Evolutionary conservation across 1,140 invertebrate species (phyloP).

Genomic region (Hylaeus volcanicus): DNA sequence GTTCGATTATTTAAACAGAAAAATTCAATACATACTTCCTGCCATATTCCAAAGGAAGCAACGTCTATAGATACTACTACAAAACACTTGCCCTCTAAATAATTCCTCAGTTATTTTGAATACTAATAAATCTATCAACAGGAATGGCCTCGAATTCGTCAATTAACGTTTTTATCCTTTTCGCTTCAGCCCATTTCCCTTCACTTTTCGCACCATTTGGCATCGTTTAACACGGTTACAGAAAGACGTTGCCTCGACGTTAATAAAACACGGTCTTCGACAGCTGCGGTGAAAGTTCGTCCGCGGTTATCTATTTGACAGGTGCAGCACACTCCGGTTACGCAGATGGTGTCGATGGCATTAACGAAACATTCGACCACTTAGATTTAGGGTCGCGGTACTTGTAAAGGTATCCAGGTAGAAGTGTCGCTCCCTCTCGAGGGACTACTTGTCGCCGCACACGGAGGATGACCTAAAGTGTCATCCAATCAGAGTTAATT

Average conservation of each 20-base stretch:
- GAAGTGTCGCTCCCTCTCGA: conserved; percentile 5
- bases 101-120: no score
- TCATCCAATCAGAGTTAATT: conserved; percentile 32
- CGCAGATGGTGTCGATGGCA: conserved; percentile 1
- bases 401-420: not conserved
- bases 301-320: not conserved
- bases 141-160: no score
- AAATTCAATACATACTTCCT: no score
- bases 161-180: no score
- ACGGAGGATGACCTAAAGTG: conserved; percentile 7
- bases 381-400: conserved; percentile 1
- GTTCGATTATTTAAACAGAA: no score
- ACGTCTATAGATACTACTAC: no score
- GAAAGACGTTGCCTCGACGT: not conserved
- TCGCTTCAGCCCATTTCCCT: no score
- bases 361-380: conserved; percentile 7
- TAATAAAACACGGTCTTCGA: not conserved
- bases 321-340: no score
- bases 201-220: not conserved
- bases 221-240: not conserved
- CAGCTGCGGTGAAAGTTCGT: conserved; percentile 16
- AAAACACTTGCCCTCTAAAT: no score
- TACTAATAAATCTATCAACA: no score
- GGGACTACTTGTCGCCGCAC: not conserved
- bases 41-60: no score